Evolutionary conservation across 2,888 invertebrate genomes (phyloP).

Genomic region (Noctua comes): DNA sequence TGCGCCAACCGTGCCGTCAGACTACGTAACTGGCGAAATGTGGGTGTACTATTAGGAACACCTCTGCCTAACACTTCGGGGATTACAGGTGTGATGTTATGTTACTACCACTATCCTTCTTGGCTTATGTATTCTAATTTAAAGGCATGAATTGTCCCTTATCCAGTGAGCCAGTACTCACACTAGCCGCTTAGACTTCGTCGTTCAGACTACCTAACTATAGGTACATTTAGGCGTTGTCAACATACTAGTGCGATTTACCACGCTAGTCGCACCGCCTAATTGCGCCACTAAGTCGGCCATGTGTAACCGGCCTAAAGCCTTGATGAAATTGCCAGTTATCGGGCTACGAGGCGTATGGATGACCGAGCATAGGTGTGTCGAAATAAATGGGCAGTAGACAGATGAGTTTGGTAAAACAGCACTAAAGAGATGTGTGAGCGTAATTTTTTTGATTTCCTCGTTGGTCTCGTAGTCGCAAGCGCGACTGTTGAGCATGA

Average conservation of each 20-base stretch:
- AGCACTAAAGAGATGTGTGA: not conserved
- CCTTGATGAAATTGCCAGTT: constrained; percentile 35
- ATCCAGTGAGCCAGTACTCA: not conserved
- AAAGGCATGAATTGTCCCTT: not conserved
- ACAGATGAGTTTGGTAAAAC: constrained; percentile 2
- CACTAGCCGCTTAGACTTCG: not conserved
- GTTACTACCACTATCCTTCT: not conserved
- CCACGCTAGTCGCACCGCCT: constrained; percentile 36
- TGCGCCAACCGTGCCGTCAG: too few relatives aligned
- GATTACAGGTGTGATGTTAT: not conserved
- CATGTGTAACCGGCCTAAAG: constrained; percentile 42
- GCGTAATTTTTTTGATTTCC: not conserved
- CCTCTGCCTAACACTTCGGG: not conserved
- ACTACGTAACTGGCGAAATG: not conserved
- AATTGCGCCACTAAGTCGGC: constrained; percentile 43
- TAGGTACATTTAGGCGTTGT: constrained; percentile 10
- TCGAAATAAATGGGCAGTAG: constrained; percentile 7
- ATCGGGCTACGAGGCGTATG: constrained; percentile 4
- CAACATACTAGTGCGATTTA: constrained; percentile 30
- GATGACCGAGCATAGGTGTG: not conserved
- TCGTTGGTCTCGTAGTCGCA: not conserved
- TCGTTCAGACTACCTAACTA: constrained; percentile 1
- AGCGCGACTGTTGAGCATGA: not conserved
- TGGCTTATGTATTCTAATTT: not conserved
- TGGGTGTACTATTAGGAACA: not conserved